phyloP scores from a whole-genome alignment of 1,140 invertebrate genomes.

The Dysdera silvatica region DNA sequence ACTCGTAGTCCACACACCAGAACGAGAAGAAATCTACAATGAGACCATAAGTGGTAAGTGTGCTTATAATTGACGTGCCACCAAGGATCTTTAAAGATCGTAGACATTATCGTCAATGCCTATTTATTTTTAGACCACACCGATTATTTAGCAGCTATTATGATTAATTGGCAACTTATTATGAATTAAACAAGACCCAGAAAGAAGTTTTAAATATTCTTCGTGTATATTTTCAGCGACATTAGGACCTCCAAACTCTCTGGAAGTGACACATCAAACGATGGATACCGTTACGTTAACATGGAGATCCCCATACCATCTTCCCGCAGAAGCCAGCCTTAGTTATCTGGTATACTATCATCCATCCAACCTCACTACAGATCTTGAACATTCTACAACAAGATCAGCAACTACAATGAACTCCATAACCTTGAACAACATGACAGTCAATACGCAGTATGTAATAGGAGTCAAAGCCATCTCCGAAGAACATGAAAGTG shows the following conservation, averaged over 20 bases:
- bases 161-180: too few species aligned
- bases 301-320: conserved; percentile 65
- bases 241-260: conserved; percentile 65
- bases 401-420: conserved; percentile 16
- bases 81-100: too few species aligned
- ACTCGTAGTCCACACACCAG: conserved; percentile 59
- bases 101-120: too few species aligned
- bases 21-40: conserved; percentile 25
- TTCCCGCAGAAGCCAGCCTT: conserved; percentile 27
- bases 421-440: conserved; percentile 9
- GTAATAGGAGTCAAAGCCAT: conserved; percentile 33
- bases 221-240: conserved; percentile 6
- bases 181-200: not conserved
- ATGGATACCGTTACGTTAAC: conserved; percentile 66
- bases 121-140: too few species aligned
- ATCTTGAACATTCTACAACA: conserved; percentile 3
- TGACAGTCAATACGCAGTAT: conserved; percentile 36
- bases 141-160: too few species aligned
- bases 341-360: conserved; percentile 29
- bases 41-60: conserved; percentile 17
- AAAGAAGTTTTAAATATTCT: not conserved
- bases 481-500: conserved; percentile 19
- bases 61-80: too few species aligned
- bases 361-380: not conserved
- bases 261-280: conserved; percentile 63